Percentiles rank a stretch among this genome's conserved stretches.
Evolutionary conservation across 2,797 vertebrate genomes (phyloP).

Genomic region (Poecilia velifera): DNA sequence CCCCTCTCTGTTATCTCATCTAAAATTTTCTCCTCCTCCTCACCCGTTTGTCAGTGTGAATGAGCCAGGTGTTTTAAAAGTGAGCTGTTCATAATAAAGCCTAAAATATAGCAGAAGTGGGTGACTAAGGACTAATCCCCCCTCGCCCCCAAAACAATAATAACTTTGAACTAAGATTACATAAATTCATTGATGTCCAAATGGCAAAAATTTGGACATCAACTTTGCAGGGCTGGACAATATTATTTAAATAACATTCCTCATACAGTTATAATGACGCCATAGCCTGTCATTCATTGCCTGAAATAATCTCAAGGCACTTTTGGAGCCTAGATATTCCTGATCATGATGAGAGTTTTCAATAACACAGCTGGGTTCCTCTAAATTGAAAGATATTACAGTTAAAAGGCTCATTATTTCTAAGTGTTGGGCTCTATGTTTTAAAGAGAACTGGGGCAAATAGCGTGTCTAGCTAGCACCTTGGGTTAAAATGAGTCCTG

Average conservation of each 20-base stretch:
- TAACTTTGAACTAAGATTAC: background rate
- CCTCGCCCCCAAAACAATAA: background rate
- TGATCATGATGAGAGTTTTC: background rate
- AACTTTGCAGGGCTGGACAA: background rate
- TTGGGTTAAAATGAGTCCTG: background rate
- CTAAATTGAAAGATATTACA: background rate
- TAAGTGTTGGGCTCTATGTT: background rate
- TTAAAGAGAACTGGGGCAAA: background rate
- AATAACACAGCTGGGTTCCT: background rate
- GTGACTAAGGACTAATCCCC: background rate
- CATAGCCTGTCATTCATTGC: background rate
- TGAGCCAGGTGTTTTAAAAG: constrained; percentile 37
- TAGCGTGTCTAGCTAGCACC: background rate
- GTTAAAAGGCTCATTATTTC: background rate
- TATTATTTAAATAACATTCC: background rate
- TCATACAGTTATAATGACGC: background rate
- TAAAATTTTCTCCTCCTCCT: constrained; percentile 58
- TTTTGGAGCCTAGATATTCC: background rate
- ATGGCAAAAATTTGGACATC: background rate
- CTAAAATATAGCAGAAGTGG: constrained; percentile 2
- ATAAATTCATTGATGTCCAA: background rate
- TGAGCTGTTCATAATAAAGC: constrained; percentile 5
- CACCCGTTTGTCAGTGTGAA: constrained; percentile 7
- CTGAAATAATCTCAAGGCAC: background rate
- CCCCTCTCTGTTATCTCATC: constrained; percentile 61